A percentile compares a stretch with the other conserved stretches of the same genome.
phyloP scores from a whole-genome alignment of 2,113 vertebrate genomes.

The Ochotona princeps region DNA sequence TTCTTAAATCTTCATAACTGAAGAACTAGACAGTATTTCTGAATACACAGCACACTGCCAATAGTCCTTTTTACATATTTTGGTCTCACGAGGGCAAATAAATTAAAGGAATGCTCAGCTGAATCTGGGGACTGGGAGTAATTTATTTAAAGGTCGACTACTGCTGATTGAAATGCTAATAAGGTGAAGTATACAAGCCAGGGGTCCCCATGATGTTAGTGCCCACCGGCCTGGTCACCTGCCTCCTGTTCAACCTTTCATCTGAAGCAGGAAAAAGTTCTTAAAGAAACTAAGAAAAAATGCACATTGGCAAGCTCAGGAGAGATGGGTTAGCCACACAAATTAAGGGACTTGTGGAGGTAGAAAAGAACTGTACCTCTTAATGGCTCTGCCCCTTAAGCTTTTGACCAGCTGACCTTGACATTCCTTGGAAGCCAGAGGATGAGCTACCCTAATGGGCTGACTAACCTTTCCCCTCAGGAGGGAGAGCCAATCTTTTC shows the following conservation, averaged over 20 bases:
- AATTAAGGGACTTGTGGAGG: constrained; percentile 33
- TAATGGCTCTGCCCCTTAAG: constrained; percentile 54
- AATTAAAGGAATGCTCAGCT: constrained; percentile 27
- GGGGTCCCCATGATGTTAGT: neutral
- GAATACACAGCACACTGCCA: constrained; percentile 19
- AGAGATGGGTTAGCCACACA: constrained; percentile 37
- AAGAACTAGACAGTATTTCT: constrained; percentile 46
- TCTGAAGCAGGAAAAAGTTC: constrained; percentile 39
- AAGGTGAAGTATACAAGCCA: neutral
- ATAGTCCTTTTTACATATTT: neutral
- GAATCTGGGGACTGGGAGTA: neutral
- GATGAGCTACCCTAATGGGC: neutral
- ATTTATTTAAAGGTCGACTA: neutral
- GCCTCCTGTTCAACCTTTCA: neutral
- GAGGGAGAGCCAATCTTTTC: neutral
- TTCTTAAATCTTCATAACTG: neutral
- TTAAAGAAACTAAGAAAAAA: constrained; percentile 10
- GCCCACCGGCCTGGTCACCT: neutral
- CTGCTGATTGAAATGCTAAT: neutral
- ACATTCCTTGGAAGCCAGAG: constrained; percentile 41
- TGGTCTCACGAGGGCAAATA: neutral
- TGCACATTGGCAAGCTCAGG: constrained; percentile 42
- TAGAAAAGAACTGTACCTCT: constrained; percentile 40
- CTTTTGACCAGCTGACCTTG: constrained; percentile 4
- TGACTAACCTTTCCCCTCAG: neutral